A percentile compares a stretch with the other conserved stretches of the same genome.
Evolutionary conservation across 2,113 vertebrate genomes (phyloP).

Genomic region (cattle (Bos taurus)): DNA sequence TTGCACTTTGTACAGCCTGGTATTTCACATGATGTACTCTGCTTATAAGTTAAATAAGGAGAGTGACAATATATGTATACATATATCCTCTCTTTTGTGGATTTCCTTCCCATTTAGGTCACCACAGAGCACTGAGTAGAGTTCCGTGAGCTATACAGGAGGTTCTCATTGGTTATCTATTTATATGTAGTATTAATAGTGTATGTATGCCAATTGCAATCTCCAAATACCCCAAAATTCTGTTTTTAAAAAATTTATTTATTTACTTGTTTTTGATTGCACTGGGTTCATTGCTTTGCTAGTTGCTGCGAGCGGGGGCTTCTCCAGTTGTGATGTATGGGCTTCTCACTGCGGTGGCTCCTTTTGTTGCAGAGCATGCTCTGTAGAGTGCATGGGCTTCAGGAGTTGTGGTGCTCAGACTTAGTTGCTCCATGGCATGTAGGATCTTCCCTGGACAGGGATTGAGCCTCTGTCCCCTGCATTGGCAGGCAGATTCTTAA

Average conservation of each 20-base stretch:
- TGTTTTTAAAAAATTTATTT: not conserved
- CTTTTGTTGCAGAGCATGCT: not conserved
- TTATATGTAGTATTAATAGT: not conserved
- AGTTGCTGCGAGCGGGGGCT: fast-evolving
- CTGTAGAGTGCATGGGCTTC: not conserved
- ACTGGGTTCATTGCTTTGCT: not conserved
- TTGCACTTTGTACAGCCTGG: not conserved
- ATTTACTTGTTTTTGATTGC: not conserved
- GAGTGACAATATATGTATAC: not conserved
- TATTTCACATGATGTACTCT: not conserved
- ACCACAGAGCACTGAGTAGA: not conserved
- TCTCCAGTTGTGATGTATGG: not conserved
- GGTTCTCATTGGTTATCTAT: not conserved
- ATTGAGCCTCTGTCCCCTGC: not conserved
- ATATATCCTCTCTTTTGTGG: not conserved
- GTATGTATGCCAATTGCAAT: not conserved
- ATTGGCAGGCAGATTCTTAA: not conserved
- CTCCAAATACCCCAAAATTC: not conserved
- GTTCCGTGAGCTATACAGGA: not conserved
- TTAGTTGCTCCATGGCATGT: not conserved
- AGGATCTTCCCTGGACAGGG: not conserved
- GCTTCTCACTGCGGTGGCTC: not conserved
- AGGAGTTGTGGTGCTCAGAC: not conserved
- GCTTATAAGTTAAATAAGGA: not conserved
- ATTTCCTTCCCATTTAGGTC: not conserved